Evolutionary conservation across 2,888 invertebrate genomes (phyloP).

Genomic region (Drosophila paramelanica): DNA sequence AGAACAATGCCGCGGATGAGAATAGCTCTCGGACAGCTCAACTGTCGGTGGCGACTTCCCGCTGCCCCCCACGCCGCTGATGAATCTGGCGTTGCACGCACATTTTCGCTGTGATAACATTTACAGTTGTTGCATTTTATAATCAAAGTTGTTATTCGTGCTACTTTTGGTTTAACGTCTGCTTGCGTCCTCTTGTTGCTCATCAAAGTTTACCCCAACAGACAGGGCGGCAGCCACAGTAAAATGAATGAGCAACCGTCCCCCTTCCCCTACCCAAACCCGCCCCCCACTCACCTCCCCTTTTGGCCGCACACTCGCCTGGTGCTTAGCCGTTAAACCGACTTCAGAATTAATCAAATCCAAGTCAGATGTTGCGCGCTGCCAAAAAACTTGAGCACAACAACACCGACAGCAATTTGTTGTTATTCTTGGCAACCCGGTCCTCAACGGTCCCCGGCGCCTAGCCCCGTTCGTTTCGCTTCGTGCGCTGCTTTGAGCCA

Average conservation of each 20-base stretch:
- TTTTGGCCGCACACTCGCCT: background rate
- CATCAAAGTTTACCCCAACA: constrained; percentile 76
- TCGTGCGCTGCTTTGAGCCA: constrained; percentile 8
- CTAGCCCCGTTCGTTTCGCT: background rate
- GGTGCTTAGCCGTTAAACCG: constrained; percentile 75
- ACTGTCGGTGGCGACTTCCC: constrained; percentile 27
- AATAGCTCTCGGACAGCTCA: constrained; percentile 5
- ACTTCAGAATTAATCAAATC: constrained; percentile 79
- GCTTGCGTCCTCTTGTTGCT: constrained; percentile 50
- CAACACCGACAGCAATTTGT: constrained; percentile 65
- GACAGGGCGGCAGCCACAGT: constrained; percentile 67
- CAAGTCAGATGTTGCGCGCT: constrained; percentile 77
- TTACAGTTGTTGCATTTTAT: constrained; percentile 78
- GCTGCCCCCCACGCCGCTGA: background rate
- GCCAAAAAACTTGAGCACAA: constrained; percentile 74
- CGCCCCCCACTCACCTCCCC: no score
- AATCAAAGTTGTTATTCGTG: constrained; percentile 75
- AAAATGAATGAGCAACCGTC: constrained; percentile 65
- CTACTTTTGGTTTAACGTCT: constrained; percentile 66
- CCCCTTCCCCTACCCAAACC: background rate
- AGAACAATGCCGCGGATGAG: constrained; percentile 40
- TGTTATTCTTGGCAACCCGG: constrained; percentile 64
- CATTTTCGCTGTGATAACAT: constrained; percentile 69
- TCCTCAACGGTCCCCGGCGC: constrained; percentile 26
- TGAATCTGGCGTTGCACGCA: constrained; percentile 47